A percentile compares a stretch with the other conserved stretches of the same genome.
These are phyloP conservation scores for Gobius niger DNA, from an alignment of 2,113 vertebrate genomes.

Conservation along the genomic window DNA sequence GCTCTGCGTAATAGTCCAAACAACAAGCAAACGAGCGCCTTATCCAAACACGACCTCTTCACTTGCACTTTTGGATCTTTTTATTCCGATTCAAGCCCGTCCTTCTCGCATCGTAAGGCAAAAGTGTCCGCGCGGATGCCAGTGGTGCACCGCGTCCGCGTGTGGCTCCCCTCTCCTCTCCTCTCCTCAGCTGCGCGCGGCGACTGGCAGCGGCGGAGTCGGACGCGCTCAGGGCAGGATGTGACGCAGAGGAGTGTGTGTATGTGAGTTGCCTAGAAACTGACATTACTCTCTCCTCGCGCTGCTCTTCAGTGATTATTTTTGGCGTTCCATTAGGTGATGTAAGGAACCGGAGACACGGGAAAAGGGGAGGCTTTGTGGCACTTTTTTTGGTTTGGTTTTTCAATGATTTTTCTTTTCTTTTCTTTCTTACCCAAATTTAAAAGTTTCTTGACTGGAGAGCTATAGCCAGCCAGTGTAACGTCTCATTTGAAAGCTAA, in stretches of 20 bases:
- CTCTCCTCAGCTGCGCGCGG: conserved; percentile 2
- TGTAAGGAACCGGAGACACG: conserved; percentile 16
- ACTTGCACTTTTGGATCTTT: not conserved
- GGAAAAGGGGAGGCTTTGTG: conserved; percentile 1
- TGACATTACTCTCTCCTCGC: conserved; percentile 44
- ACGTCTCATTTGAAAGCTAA: no score
- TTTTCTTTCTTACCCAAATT: no score
- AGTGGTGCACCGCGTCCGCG: not conserved
- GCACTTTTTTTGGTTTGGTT: no score
- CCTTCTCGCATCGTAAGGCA: not conserved
- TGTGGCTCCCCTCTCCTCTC: not conserved
- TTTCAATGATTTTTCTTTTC: no score
- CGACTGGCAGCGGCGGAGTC: conserved; percentile 25
- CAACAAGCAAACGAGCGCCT: not conserved
- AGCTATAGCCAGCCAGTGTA: no score
- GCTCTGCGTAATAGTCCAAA: not conserved
- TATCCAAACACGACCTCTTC: not conserved
- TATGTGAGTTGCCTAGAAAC: conserved; percentile 71
- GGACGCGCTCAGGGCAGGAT: conserved; percentile 59
- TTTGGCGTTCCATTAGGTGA: conserved; percentile 20
- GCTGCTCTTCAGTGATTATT: conserved; percentile 36
- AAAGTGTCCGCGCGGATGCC: not conserved
- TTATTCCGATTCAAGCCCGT: not conserved
- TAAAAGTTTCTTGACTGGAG: no score
- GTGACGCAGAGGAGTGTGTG: conserved; percentile 67